Conservation (phyloP, 1,140 invertebrate genomes). For the Anastrepha obliqua region DNA sequence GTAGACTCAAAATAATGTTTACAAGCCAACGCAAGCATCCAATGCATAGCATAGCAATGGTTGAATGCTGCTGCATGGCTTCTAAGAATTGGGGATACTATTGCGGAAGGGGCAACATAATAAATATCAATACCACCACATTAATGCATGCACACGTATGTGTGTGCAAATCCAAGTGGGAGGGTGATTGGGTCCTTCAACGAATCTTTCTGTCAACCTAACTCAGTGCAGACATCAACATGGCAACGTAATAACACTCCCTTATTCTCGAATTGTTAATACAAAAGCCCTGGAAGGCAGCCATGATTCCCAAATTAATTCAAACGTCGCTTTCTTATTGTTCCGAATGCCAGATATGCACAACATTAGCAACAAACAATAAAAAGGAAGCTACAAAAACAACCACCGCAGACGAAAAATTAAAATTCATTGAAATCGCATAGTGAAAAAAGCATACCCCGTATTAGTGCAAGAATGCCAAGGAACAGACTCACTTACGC, state of each 20-base stretch:
- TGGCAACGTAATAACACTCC: conserved; percentile 56
- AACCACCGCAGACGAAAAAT: conserved; percentile 70
- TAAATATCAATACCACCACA: conserved; percentile 32
- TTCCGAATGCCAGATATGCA: not conserved
- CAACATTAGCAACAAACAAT: conserved; percentile 28
- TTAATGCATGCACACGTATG: not conserved
- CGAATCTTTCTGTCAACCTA: conserved; percentile 24
- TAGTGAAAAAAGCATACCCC: conserved; percentile 22
- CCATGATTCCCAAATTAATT: conserved; percentile 74
- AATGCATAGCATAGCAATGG: not conserved
- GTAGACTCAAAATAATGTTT: conserved; percentile 9
- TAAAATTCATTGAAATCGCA: conserved; percentile 67
- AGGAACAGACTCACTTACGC: not conserved
- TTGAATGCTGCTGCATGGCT: not conserved
- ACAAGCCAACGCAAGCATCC: not conserved
- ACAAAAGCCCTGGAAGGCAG: conserved; percentile 58
- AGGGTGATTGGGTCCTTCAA: not conserved
- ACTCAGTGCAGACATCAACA: conserved; percentile 1
- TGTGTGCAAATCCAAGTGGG: not conserved
- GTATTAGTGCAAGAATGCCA: conserved; percentile 27
- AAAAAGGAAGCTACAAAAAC: conserved; percentile 29
- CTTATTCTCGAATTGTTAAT: conserved; percentile 54
- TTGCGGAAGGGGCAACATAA: not conserved
- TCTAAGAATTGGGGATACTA: conserved; percentile 24
- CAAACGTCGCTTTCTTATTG: conserved; percentile 56